Evolutionary conservation across 2,797 vertebrate species (phyloP).

Genomic region (Oreochromis mossambicus): DNA sequence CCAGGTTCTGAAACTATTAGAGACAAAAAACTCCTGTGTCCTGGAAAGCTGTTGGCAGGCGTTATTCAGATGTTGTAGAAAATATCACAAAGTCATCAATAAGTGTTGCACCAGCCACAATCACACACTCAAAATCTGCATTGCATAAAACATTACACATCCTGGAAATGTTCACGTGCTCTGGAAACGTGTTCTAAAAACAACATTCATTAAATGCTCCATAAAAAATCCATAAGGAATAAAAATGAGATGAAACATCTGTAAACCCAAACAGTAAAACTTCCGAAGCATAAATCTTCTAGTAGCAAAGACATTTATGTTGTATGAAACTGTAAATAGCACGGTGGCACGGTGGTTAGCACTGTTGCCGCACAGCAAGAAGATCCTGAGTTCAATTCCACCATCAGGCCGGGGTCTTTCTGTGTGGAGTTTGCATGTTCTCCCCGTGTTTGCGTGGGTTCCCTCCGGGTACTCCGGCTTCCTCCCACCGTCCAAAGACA

Average conservation of each 20-base stretch:
- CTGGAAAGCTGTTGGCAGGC: background rate
- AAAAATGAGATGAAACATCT: background rate
- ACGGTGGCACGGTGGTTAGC: too few species aligned
- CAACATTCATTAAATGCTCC: background rate
- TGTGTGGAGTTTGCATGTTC: too few species aligned
- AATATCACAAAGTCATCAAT: background rate
- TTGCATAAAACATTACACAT: background rate
- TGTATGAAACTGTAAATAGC: background rate
- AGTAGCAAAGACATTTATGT: background rate
- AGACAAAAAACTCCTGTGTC: background rate
- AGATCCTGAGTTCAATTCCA: too few species aligned
- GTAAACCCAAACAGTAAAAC: background rate
- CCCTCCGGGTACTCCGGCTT: too few species aligned
- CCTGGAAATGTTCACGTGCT: background rate
- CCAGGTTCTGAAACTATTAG: background rate
- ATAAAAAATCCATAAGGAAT: background rate
- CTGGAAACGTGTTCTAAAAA: background rate
- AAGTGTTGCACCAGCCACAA: background rate
- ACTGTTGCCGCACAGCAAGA: too few species aligned
- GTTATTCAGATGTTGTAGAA: background rate
- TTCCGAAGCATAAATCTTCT: background rate
- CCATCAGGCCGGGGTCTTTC: too few species aligned
- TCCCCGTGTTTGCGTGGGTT: too few species aligned
- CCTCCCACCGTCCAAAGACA: too few species aligned
- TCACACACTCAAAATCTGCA: background rate